These are phyloP conservation scores for Empis stercorea DNA, from an alignment of 2,888 invertebrate species.

Conservation along the genomic window DNA sequence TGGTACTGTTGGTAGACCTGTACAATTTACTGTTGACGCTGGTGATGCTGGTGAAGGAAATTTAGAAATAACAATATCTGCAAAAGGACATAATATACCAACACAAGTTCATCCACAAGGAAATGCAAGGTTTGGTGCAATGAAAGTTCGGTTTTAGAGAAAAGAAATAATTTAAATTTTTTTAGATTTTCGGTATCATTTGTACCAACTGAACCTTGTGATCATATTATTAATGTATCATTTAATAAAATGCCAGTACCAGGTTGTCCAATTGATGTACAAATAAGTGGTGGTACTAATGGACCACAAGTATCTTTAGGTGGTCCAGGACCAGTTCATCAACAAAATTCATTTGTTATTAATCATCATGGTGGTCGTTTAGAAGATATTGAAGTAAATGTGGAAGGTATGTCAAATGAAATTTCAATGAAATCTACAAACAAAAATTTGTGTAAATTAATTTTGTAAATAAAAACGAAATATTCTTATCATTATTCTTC, in stretches of 20 bases:
- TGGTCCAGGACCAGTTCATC: conserved; percentile 58
- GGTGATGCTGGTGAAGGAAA: conserved; percentile 95
- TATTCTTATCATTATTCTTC: no score
- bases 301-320: conserved; percentile 60
- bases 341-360: conserved; percentile 55
- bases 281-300: conserved; percentile 50
- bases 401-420: conserved; percentile 70
- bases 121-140: conserved; percentile 40
- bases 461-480: neutral
- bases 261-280: conserved; percentile 84
- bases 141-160: neutral
- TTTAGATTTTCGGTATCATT: conserved; percentile 87
- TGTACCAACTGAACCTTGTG: conserved; percentile 84
- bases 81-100: conserved; percentile 83
- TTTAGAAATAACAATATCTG: conserved; percentile 91
- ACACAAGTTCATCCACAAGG: conserved; percentile 92
- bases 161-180: neutral
- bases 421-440: no score
- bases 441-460: neutral
- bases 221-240: conserved; percentile 91
- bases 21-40: conserved; percentile 92
- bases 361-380: conserved; percentile 79
- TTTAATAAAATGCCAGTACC: conserved; percentile 84
- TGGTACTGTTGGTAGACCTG: conserved; percentile 76
- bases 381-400: conserved; percentile 90